phyloP scores from a whole-genome alignment of 2,113 vertebrate species.

The Malurus elegans region DNA sequence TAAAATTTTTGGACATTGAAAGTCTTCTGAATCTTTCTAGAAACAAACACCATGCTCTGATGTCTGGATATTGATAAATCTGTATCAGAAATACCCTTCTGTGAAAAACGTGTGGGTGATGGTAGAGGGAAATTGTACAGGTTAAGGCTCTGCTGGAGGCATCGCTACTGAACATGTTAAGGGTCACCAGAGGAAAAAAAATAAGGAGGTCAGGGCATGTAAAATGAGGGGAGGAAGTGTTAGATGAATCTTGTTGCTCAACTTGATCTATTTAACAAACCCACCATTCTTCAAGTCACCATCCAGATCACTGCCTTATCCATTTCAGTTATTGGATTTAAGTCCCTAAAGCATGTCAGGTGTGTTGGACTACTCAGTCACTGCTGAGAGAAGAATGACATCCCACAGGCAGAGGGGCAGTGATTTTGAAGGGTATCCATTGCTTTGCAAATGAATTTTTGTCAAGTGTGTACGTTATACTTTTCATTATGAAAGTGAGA shows the following conservation, averaged over 20 bases:
- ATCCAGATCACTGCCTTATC: not conserved
- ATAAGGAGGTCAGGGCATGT: not conserved
- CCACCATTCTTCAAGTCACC: not conserved
- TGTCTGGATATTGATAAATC: not conserved
- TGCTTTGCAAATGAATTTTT: not conserved
- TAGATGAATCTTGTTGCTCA: not conserved
- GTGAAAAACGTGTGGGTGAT: not conserved
- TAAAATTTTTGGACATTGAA: not conserved
- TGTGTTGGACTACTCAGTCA: not conserved
- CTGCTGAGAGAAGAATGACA: not conserved
- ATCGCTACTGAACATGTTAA: not conserved
- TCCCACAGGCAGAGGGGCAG: not conserved
- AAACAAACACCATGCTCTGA: not conserved
- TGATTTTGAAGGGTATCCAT: not conserved
- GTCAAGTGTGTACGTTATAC: not conserved
- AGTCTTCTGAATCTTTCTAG: not conserved
- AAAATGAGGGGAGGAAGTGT: not conserved
- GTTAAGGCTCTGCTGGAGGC: not conserved
- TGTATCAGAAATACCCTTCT: not conserved
- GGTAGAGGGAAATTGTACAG: not conserved
- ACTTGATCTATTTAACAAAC: not conserved
- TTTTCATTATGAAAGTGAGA: not conserved
- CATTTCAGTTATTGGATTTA: not conserved
- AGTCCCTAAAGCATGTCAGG: not conserved
- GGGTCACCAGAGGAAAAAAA: not conserved